Base-by-base conservation (phyloP, 2,888 invertebrate genomes). In the Macroteleia sp. region DNA sequence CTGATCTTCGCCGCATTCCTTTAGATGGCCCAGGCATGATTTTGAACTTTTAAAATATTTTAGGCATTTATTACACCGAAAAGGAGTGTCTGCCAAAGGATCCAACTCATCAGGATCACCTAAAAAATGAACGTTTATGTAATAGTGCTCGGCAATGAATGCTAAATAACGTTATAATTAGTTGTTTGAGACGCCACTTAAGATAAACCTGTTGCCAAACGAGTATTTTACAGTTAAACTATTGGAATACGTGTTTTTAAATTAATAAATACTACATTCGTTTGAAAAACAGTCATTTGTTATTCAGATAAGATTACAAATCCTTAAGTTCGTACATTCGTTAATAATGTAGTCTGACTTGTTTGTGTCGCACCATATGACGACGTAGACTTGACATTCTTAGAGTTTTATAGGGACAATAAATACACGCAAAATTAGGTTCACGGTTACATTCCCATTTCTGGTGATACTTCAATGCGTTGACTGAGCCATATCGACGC, bases 321-420 rank as follows among this genome's bases (percentile, higher is more conserved):
- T n/a, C n/a, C n/a, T n/a, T n/a, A n/a, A n/a, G n/a, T n/a, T n/a
- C n/a, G n/a, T n/a, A n/a, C n/a, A n/a, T n/a, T n/a, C n/a, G n/a
- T n/a, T n/a, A n/a, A n/a, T n/a, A n/a, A n/a, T n/a, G n/a, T n/a
- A n/a, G n/a, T n/a, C n/a, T n/a, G n/a, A n/a, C n/a, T n/a, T n/a
- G n/a, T 20, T 48, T 46, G 19, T 77, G 64, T 14, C 76, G 42
- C 9, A 61, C 0, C 78, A 86, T 85, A 69, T 89, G 89, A 32
- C 87, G 82, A 50, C 82, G 79, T 8, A 89, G 82, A 67, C 86
- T 84, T 6, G 86, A 83, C 70, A 84, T 87, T 34, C 88, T 73
- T 57, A 83, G 73, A 2, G 87, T 84, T 69, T 80, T 83, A 77
- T 88, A 88, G 25, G 57, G 77, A 74, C 91, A 91, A 17, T 84